phyloP scores from a whole-genome alignment of 2,797 vertebrate genomes.

The Lacerta bilineata region DNA sequence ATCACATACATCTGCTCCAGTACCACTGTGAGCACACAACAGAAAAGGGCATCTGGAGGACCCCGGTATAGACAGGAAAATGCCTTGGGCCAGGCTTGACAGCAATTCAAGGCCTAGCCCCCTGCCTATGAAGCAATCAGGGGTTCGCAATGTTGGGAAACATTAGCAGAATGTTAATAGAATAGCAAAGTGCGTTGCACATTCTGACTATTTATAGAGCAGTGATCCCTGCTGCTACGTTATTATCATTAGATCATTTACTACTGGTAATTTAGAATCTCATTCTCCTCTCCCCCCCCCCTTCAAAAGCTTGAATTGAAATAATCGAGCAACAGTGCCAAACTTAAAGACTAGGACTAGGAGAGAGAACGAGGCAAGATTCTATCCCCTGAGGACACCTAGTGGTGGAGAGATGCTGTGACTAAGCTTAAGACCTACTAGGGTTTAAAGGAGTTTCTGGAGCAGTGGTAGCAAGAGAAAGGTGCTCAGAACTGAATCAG shows the following conservation, averaged over 20 bases:
- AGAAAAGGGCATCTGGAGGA: too few relatives aligned
- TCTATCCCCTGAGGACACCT: not conserved
- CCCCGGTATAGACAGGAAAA: too few relatives aligned
- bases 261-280: not conserved
- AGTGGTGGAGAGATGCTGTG: not conserved
- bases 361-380: not conserved
- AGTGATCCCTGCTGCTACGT: not conserved
- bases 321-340: not conserved
- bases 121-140: too few relatives aligned
- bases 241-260: conserved; percentile 23
- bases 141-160: not conserved
- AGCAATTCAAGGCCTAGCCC: too few relatives aligned
- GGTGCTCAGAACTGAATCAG: not conserved
- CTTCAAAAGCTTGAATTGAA: conserved; percentile 24
- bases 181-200: not conserved
- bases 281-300: not conserved
- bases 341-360: not conserved
- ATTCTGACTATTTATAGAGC: conserved; percentile 10
- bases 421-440: not conserved
- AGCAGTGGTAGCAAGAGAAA: not conserved
- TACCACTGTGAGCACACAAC: too few relatives aligned
- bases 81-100: too few relatives aligned
- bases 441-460: not conserved
- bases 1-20: too few relatives aligned
- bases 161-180: not conserved